Conservation (phyloP, 1,140 invertebrate genomes). For the honey bee (Apis mellifera) region Amel_HAv3.1 CM009934.2:11078501-11079000, state of each 20-base stretch:
- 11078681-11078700: slow-evolving; percentile 42
- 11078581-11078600: slow-evolving; percentile 43
- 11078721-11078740: neutral
- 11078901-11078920: neutral
- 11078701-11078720: neutral
- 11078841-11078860: slow-evolving; percentile 56
- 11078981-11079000: neutral
- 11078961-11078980: too few species aligned
- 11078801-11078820: slow-evolving; percentile 1
- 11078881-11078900: neutral
- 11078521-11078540: slow-evolving; percentile 41
- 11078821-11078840: slow-evolving; percentile 36
- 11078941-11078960: neutral
- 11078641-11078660: slow-evolving; percentile 66
- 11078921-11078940: neutral
- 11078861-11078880: slow-evolving; percentile 14
- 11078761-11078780: neutral
- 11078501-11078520: slow-evolving; percentile 42
- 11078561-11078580: slow-evolving; percentile 40
- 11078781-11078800: too few species aligned
- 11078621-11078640: slow-evolving; percentile 32
- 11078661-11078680: slow-evolving; percentile 47
- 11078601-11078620: slow-evolving; percentile 59
- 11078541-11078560: slow-evolving; percentile 37
- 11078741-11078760: neutral